Base-by-base conservation (phyloP, 2,113 vertebrate species). In the Callipepla squamata region DNA sequence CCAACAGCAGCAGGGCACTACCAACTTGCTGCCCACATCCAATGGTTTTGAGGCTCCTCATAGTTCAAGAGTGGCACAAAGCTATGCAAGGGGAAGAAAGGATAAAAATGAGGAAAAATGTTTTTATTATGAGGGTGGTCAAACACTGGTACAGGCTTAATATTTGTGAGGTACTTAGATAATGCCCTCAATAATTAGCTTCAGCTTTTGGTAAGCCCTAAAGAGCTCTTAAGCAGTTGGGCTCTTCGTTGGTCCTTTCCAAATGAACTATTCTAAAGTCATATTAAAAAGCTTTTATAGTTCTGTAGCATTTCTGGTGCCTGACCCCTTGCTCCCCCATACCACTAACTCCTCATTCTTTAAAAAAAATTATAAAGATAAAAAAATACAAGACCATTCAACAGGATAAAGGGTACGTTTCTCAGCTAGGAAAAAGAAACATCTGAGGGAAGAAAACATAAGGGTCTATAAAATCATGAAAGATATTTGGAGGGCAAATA, bases 21-120 rank as follows among this genome's bases (percentile, higher is more conserved):
- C 23, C 7, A 38, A 18, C 6, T 65, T 76, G 4, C 3, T 42
- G 1, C n/a, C 79, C 48, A 9, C 1, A 23, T 6, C 9, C n/a
- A 25, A 7, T 65, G 1, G 1, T 50, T 70, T 91, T 34, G 63
- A 72, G 57, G 51, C 20, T 89, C 51, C 62, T 79, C n/a, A 28
- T 34, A 25, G 26, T 51, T 30, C 5, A 0, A 76, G 59, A 48
- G 17, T 10, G 34, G 58, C 34, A 61, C 58, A 25, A 61, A 16
- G 58, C 58, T 61, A 34, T 6, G 22, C 22, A 14, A 16, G 14
- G 22, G 58, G 58, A 59, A 21, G n/a, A 36, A 23, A 8, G 21
- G n/a, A 36, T 34, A 23, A 34, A 34, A 9, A 59, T 22, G 20
- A 22, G 58, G 58, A 23, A 36, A 59, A 59, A 15, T 26, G 25